phyloP scores from a whole-genome alignment of 2,888 invertebrate species.

The Melanotus villosus region DNA sequence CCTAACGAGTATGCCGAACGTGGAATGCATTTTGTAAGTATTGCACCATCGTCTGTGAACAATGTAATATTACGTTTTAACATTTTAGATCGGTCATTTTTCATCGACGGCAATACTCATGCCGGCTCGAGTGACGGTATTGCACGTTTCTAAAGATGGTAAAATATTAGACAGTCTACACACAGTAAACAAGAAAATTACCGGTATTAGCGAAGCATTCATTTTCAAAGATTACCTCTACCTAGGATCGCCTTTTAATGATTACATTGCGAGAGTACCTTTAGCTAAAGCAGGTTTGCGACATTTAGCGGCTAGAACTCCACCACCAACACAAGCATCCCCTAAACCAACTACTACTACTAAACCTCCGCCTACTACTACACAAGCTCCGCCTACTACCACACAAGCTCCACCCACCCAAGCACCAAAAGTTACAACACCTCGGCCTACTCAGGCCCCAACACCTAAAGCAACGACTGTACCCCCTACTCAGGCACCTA shows the following conservation, averaged over 20 bases:
- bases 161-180: conserved; percentile 80
- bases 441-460: conserved; percentile 20
- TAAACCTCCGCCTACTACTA: conserved; percentile 50
- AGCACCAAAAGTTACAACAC: conserved; percentile 1
- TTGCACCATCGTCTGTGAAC: background rate
- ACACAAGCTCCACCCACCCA: conserved; percentile 31
- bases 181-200: conserved; percentile 72
- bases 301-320: conserved; percentile 50
- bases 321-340: conserved; percentile 39
- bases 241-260: conserved; percentile 79
- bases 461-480: conserved; percentile 1
- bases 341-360: conserved; percentile 47
- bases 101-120: conserved; percentile 62
- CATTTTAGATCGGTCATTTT: conserved; percentile 76
- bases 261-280: conserved; percentile 77
- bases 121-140: conserved; percentile 67
- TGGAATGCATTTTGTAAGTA: conserved; percentile 74
- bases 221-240: conserved; percentile 77
- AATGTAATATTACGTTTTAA: conserved; percentile 7
- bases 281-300: conserved; percentile 69
- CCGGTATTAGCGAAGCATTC: conserved; percentile 76
- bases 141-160: conserved; percentile 81
- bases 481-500: conserved; percentile 27
- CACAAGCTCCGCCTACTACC: conserved; percentile 53
- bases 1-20: conserved; percentile 78